phyloP scores from a whole-genome alignment of 2,797 vertebrate genomes.

The Atherinosoma microstoma region DNA sequence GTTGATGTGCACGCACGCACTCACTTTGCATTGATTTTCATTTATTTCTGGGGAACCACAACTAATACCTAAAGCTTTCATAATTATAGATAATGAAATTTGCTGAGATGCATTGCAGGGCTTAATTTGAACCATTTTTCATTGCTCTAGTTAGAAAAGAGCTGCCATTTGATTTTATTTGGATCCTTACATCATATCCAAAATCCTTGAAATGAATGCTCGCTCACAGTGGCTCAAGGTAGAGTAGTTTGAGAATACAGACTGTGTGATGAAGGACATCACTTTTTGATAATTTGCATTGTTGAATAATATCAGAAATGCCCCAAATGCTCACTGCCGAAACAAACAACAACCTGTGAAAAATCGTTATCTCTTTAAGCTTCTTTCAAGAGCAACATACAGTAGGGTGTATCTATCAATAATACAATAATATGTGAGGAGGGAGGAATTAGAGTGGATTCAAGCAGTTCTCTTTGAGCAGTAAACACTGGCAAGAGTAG shows the following conservation, averaged over 20 bases:
- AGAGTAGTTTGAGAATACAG: slow-evolving; percentile 49
- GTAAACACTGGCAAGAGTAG: slow-evolving; percentile 71
- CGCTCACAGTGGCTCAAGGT: slow-evolving; percentile 6
- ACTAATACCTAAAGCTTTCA: slow-evolving; percentile 4
- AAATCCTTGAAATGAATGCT: slow-evolving; percentile 50
- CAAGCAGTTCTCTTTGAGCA: slow-evolving; percentile 67
- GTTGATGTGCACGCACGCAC: neutral
- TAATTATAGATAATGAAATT: slow-evolving; percentile 1
- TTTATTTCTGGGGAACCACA: neutral
- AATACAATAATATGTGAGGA: slow-evolving; percentile 70
- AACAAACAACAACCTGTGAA: slow-evolving; percentile 57
- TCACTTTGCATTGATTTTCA: neutral
- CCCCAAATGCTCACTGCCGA: slow-evolving; percentile 54
- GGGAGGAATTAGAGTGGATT: slow-evolving; percentile 63
- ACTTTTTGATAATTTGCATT: slow-evolving; percentile 74
- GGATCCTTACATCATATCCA: slow-evolving; percentile 55
- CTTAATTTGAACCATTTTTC: slow-evolving; percentile 12
- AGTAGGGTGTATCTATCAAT: slow-evolving; percentile 61
- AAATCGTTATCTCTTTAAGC: slow-evolving; percentile 66
- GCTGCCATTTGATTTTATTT: slow-evolving; percentile 61
- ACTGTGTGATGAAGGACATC: slow-evolving; percentile 39
- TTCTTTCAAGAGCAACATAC: slow-evolving; percentile 64
- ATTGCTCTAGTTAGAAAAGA: slow-evolving; percentile 11
- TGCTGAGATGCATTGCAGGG: neutral
- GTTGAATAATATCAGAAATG: slow-evolving; percentile 67